These are phyloP conservation scores for Stenchaetothrips biformis DNA, from an alignment of 2,888 invertebrate genomes.

Conservation along the genomic window DNA sequence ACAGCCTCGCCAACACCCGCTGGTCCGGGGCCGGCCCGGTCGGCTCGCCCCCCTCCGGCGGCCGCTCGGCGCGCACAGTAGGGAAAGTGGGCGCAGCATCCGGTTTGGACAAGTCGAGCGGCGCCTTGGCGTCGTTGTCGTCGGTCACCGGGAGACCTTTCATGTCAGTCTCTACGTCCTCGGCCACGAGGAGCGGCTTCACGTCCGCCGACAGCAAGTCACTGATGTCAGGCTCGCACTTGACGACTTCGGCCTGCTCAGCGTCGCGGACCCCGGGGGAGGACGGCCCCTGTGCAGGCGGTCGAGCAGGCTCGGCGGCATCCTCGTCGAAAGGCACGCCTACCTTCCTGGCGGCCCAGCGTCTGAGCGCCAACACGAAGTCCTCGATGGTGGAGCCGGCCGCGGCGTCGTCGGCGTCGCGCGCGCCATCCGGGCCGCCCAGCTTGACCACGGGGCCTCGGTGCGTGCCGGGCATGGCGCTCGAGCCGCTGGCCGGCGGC, in stretches of 20 bases:
- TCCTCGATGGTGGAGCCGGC: background rate
- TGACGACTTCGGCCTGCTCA: background rate
- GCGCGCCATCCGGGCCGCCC: too few relatives aligned
- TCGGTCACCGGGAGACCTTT: too few relatives aligned
- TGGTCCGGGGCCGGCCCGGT: too few relatives aligned
- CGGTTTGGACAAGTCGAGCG: background rate
- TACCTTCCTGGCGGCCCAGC: background rate
- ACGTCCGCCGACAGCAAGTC: background rate
- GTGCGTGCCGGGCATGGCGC: too few relatives aligned
- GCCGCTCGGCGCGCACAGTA: background rate
- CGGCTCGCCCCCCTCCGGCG: too few relatives aligned
- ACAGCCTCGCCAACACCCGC: too few relatives aligned
- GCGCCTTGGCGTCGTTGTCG: background rate
- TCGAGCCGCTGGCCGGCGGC: too few relatives aligned
- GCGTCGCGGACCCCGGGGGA: background rate
- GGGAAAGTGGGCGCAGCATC: background rate
- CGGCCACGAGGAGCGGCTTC: background rate
- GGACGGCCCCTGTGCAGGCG: background rate
- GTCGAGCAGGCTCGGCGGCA: background rate
- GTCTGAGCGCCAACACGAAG: background rate
- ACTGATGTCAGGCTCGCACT: background rate
- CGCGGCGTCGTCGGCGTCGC: background rate
- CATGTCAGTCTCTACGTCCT: background rate
- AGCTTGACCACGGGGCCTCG: too few relatives aligned
- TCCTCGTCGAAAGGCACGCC: background rate